Percentiles rank a stretch among this genome's conserved stretches.
Conservation (phyloP, 2,113 vertebrate species). For the Megaleporinus macrocephalus region DNA sequence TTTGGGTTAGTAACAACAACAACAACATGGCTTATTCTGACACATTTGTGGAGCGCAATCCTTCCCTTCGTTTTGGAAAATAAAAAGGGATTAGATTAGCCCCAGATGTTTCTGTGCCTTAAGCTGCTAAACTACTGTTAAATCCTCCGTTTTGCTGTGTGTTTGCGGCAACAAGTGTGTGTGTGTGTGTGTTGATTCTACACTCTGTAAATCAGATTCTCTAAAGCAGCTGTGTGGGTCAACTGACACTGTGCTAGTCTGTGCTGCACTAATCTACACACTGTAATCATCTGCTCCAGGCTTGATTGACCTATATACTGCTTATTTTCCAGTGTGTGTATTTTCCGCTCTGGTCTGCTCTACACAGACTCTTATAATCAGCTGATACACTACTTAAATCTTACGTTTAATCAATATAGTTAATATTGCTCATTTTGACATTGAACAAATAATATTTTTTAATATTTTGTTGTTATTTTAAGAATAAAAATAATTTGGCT, state of each 20-base stretch:
- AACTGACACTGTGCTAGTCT: neutral
- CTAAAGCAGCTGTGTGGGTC: neutral
- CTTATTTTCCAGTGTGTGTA: neutral
- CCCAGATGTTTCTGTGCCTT: slow-evolving; percentile 3
- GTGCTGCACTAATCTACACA: slow-evolving; percentile 7
- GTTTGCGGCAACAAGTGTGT: too few species aligned
- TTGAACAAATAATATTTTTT: too few species aligned
- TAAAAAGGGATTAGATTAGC: neutral
- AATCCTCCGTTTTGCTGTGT: neutral
- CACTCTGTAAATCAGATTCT: neutral
- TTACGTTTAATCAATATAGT: too few species aligned
- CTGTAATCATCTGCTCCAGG: neutral
- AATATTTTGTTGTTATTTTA: too few species aligned
- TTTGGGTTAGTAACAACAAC: too few species aligned
- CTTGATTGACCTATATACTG: slow-evolving; percentile 28
- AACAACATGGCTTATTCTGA: neutral
- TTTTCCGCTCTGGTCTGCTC: neutral
- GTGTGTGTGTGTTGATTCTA: neutral
- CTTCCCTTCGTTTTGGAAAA: neutral
- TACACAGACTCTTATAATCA: neutral
- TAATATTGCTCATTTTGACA: too few species aligned
- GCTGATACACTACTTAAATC: too few species aligned
- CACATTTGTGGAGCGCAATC: neutral
- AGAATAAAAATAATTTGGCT: too few species aligned
- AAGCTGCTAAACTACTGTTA: neutral